A percentile compares a stretch with the other conserved stretches of the same genome.
Evolutionary conservation across 2,797 vertebrate genomes (phyloP).

Genomic region (Eulemur rubriventer): DNA sequence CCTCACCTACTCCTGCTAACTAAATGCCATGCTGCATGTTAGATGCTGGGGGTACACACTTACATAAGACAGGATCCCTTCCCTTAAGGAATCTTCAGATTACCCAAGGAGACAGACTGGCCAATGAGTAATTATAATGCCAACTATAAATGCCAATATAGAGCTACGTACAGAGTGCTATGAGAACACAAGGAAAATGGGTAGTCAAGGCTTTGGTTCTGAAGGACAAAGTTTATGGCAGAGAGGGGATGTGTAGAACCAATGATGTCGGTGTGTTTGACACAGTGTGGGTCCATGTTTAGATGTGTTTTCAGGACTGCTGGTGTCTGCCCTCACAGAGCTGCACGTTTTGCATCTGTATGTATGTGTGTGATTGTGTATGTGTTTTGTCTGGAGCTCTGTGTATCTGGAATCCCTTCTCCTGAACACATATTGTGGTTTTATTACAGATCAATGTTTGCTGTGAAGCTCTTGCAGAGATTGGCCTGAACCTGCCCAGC

Average conservation of each 20-base stretch:
- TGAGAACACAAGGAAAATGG: background rate
- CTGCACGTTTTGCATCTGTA: background rate
- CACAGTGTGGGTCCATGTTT: background rate
- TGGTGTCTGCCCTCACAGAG: background rate
- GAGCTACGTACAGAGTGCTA: background rate
- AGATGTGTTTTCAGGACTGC: background rate
- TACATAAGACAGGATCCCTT: background rate
- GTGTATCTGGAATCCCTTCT: constrained; percentile 59
- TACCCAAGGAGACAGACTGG: background rate
- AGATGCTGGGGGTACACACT: background rate
- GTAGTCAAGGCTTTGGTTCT: background rate
- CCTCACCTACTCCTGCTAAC: background rate
- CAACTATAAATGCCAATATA: background rate
- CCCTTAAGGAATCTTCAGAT: constrained; percentile 37
- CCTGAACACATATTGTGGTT: constrained; percentile 65
- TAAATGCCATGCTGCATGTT: background rate
- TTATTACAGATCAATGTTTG: constrained; percentile 76
- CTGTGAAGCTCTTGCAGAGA: constrained; percentile 59
- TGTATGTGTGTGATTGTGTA: background rate
- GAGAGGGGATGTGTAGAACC: background rate
- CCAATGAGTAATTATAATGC: constrained; percentile 19
- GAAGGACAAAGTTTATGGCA: background rate
- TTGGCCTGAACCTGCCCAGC: constrained; percentile 78
- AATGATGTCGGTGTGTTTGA: background rate
- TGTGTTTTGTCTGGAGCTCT: background rate